Evolutionary conservation across 2,113 vertebrate species (phyloP).

Genomic region (Podarcis raffonei): DNA sequence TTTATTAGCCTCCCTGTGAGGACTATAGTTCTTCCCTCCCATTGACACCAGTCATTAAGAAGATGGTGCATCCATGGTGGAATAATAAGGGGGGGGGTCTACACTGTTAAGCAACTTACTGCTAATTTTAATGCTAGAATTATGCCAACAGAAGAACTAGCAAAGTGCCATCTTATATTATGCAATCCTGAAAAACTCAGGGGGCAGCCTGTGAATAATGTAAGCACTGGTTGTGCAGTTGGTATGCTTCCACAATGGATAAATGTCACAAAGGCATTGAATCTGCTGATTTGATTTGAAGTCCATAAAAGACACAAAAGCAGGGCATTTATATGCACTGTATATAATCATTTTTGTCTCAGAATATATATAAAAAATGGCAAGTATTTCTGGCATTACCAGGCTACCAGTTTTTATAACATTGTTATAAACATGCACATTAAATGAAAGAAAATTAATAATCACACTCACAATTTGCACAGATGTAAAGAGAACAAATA

Average conservation of each 20-base stretch:
- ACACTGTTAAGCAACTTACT: background rate
- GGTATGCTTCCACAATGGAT: background rate
- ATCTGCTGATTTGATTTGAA: background rate
- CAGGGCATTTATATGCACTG: background rate
- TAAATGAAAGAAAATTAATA: background rate
- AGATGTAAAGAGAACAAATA: background rate
- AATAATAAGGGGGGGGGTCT: background rate
- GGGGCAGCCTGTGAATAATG: background rate
- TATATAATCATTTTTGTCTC: accelerated
- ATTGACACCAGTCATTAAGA: slow-evolving; percentile 17
- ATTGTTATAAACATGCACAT: background rate
- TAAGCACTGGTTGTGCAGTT: background rate
- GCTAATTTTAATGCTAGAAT: background rate
- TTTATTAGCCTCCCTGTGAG: background rate
- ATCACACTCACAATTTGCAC: background rate
- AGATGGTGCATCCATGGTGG: background rate
- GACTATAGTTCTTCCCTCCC: background rate
- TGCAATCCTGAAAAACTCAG: background rate
- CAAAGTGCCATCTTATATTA: accelerated
- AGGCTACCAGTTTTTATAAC: background rate
- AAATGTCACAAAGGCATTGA: background rate
- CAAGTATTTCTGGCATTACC: background rate
- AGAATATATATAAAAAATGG: background rate
- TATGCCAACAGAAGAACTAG: background rate
- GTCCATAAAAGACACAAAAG: background rate